Conservation (phyloP, 2,113 vertebrate species). For the Bubalus kerabau region DNA sequence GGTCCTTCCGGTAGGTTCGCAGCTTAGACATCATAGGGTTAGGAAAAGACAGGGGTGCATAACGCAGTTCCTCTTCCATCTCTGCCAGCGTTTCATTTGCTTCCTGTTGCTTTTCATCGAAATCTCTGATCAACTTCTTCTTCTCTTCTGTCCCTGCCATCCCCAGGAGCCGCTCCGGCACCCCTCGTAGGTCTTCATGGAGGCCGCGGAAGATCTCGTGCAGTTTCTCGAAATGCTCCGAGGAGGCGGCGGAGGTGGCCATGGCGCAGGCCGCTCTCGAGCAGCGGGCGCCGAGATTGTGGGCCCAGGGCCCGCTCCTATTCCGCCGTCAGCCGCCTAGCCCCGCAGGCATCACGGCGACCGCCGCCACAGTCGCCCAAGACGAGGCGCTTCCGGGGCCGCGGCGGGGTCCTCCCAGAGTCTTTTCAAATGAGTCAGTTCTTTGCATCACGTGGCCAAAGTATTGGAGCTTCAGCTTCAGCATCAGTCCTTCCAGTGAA, state of each 20-base stretch:
- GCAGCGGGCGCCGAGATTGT: neutral
- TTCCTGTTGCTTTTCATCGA: too few species aligned
- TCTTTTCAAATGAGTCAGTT: neutral
- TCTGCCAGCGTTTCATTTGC: constrained; percentile 80
- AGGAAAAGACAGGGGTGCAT: constrained; percentile 87
- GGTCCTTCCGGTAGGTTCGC: constrained; percentile 87
- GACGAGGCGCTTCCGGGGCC: constrained; percentile 53
- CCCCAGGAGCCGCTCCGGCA: constrained; percentile 80
- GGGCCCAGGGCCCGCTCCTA: neutral
- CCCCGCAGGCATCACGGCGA: neutral
- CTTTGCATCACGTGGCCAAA: neutral
- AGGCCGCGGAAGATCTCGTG: constrained; percentile 89
- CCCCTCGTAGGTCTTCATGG: constrained; percentile 83
- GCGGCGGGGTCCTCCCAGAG: constrained; percentile 34
- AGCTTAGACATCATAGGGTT: constrained; percentile 92
- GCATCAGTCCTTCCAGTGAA: neutral
- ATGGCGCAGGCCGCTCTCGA: constrained; percentile 10
- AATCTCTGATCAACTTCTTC: too few species aligned
- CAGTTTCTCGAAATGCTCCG: constrained; percentile 93
- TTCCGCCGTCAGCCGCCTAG: neutral
- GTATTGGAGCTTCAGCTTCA: neutral
- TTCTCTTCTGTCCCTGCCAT: constrained; percentile 77
- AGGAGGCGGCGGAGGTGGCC: constrained; percentile 82
- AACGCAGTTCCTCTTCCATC: constrained; percentile 94
- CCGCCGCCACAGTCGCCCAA: neutral